Evolutionary conservation across 2,797 vertebrate species (phyloP), one percentile per base, ranked within the genome.

Genomic region (Zalophus californianus): DNA sequence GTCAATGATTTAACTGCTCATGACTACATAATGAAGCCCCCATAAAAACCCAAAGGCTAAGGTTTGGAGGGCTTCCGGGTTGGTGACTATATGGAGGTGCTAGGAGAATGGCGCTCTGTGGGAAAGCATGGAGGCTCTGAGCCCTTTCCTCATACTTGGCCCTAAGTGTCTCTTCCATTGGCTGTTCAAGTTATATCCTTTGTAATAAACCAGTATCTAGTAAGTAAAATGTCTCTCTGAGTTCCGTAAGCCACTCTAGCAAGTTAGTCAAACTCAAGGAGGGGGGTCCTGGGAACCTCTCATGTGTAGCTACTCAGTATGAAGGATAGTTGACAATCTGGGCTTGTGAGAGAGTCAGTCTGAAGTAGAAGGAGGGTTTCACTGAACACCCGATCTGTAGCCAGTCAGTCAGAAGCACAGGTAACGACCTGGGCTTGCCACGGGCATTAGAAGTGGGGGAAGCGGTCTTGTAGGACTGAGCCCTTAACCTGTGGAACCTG

Each of bases 171-270:
- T 86, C 73, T 79, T 58, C 50, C 38, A 29, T 44, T 10, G 4
- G 60, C 60, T 86, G 5, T 50, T 54, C 2, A 7, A 44, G 35
- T 56, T 68, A 35, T 35, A 41, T n/a, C 48, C 2, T 79, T 68
- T 38, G 77, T 48, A 44, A 72, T 48, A 58, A 52, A 54, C 58
- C 48, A 44, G 35, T 29, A 87, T 50, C 73, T n/a, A 72, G 75
- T 41, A 87, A 80, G 16, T 60, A 50, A 79, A 87, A 70, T 50
- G 44, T 93, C 80, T 87, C 38, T 80, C 56, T 87, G 38, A 50
- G 41, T 50, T 93, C 38, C 50, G 38, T 35, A 41, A 93, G 41
- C 52, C 13, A 5, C 18, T 93, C 52, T 50, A 72, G 62, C 32
- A 86, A 79, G 58, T 93, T 25, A 50, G 41, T 23, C 23, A 66